Base-by-base conservation (phyloP, 2,888 invertebrate species). In the Aplocera efformata region DNA sequence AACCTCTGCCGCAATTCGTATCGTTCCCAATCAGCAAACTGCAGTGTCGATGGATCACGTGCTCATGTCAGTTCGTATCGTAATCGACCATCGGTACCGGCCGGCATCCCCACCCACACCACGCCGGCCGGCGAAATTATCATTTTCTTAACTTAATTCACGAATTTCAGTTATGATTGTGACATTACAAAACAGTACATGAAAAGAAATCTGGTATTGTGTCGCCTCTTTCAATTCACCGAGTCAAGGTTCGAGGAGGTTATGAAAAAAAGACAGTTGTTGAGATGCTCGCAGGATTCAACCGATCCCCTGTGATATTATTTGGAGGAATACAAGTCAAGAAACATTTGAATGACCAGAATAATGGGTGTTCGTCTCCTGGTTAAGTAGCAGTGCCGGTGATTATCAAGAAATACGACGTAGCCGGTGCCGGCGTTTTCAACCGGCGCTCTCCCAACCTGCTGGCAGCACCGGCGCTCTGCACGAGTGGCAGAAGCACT, bases 401-500 rank as follows among this genome's bases (percentile, higher is more conserved):
- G 31, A 42, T 49, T 45, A 50, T 58, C 44, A 48, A 50, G 37
- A 42, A 42, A 35, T 40, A 28, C 32, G 26, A 11, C 9, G 40
- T 26, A 28, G 45, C 17, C 34, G 37, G 25, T 24, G 25, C 38
- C 29, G 38, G 41, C 37, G 34, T 38, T 33, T 40, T 32, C 13
- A 25, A 31, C 22, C 3, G 28, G 11, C 10, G 40, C 45, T 47
- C 51, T 60, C 79, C 92, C 91, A 91, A 93, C 94, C 92, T 90
- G 92, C 90, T 74, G 93, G 92, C 73, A 94, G 80, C 65, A 91
- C 90, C 60, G 96, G 95, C 68, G 94, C 94, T 79, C 95, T 93
- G 92, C 96, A 96, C 85, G 95, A 94, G 90, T 96, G 95, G 90
- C 96, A 96, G 91, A 96, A 96, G 90, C 96, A 96, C 92, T 95